Evolutionary conservation across 2,113 vertebrate genomes (phyloP).

Genomic region (Arothron firmamentum): DNA sequence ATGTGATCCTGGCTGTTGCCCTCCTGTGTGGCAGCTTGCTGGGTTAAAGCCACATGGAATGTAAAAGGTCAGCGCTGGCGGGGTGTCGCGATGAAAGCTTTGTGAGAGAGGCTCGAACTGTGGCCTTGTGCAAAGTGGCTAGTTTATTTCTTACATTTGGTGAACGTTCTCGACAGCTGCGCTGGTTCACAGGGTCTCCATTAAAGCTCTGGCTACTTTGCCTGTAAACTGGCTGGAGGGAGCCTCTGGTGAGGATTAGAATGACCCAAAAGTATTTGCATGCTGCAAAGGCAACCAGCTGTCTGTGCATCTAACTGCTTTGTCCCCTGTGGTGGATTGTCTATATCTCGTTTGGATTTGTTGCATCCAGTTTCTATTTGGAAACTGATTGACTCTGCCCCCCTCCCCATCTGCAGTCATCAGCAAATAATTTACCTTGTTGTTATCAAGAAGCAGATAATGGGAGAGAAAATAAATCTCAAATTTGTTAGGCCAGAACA

Average conservation of each 20-base stretch:
- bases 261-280: constrained; percentile 40
- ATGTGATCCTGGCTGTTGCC: background rate
- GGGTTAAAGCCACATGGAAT: constrained; percentile 25
- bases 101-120: constrained; percentile 37
- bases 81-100: constrained; percentile 50
- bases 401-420: constrained; percentile 43
- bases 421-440: constrained; percentile 56
- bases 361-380: constrained; percentile 52
- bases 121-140: constrained; percentile 34
- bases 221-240: too few relatives aligned
- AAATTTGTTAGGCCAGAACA: constrained; percentile 38
- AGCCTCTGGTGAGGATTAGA: constrained; percentile 31
- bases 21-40: constrained; percentile 17
- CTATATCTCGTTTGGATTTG: constrained; percentile 58
- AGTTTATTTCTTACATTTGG: constrained; percentile 40
- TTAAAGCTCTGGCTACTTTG: constrained; percentile 32
- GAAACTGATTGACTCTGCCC: constrained; percentile 46
- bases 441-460: constrained; percentile 57
- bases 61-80: constrained; percentile 47
- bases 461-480: constrained; percentile 53
- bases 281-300: constrained; percentile 35
- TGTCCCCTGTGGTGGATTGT: constrained; percentile 42
- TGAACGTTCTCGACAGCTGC: constrained; percentile 49
- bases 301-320: constrained; percentile 13
- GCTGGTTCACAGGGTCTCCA: constrained; percentile 41